phyloP scores from a whole-genome alignment of 53 echinoderm and acorn worm species.

The Paracentrotus lividus region DNA sequence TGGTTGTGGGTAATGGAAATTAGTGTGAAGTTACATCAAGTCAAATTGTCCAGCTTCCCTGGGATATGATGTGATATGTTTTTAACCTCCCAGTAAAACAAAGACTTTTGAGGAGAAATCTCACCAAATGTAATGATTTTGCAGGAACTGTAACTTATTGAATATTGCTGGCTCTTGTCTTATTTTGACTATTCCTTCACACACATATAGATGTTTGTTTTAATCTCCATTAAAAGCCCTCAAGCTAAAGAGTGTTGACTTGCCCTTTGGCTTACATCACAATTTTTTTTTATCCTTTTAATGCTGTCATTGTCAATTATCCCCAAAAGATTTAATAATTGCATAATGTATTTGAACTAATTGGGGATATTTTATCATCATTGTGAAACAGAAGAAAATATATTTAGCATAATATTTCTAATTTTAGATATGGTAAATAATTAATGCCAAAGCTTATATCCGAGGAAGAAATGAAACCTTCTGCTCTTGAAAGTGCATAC shows the following conservation, averaged over 20 bases:
- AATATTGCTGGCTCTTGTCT: not conserved
- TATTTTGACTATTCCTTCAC: not conserved
- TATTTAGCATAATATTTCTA: too few species aligned
- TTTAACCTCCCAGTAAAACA: not conserved
- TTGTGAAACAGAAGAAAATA: too few species aligned
- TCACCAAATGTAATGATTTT: too few species aligned
- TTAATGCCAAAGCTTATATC: too few species aligned
- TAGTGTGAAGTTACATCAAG: not conserved
- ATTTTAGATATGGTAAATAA: too few species aligned
- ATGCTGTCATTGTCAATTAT: too few species aligned
- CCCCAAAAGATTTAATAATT: too few species aligned
- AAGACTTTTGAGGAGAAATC: not conserved
- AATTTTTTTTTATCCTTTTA: too few species aligned
- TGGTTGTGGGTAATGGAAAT: not conserved
- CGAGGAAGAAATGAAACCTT: too few species aligned
- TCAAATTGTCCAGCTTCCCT: not conserved
- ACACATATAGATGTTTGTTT: not conserved
- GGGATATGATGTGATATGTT: not conserved
- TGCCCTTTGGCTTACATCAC: not conserved
- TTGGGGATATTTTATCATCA: too few species aligned
- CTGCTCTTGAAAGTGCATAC: too few species aligned
- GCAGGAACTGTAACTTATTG: not conserved
- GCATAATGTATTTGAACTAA: too few species aligned
- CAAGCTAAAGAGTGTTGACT: not conserved
- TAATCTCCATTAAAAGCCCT: not conserved